Evolutionary conservation across 1,140 invertebrate species (phyloP).

Genomic region (Aethina tumida): DNA sequence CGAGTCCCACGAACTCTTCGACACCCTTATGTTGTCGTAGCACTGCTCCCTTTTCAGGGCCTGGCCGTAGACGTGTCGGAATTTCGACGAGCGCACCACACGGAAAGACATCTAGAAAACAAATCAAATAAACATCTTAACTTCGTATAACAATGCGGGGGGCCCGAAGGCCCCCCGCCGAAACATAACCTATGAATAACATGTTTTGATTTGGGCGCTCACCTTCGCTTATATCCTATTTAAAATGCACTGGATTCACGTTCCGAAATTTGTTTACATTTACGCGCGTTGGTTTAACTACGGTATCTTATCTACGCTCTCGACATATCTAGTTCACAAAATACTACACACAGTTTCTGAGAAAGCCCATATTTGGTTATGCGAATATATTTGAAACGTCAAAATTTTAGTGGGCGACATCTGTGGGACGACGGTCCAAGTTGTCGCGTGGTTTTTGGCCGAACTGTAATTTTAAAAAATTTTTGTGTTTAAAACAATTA

Average conservation of each 20-base stretch:
- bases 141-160: too few species aligned
- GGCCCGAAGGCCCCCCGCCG: too few species aligned
- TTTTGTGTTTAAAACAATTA: too few species aligned
- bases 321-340: constrained; percentile 27
- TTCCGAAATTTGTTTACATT: constrained; percentile 17
- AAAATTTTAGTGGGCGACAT: too few species aligned
- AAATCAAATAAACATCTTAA: constrained; percentile 8
- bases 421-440: too few species aligned
- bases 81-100: constrained; percentile 92
- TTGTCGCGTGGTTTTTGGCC: too few species aligned
- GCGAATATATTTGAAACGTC: constrained; percentile 31
- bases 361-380: constrained; percentile 33
- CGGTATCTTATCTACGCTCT: constrained; percentile 16
- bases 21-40: constrained; percentile 97
- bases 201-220: constrained; percentile 14
- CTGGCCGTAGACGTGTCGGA: constrained; percentile 97
- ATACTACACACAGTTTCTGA: constrained; percentile 16
- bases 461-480: too few species aligned
- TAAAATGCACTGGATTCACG: constrained; percentile 2
- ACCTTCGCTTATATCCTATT: constrained; percentile 18
- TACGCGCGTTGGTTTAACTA: constrained; percentile 12
- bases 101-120: constrained; percentile 78
- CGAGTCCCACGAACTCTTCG: constrained; percentile 97
- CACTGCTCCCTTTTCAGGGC: constrained; percentile 94
- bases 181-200: constrained; percentile 27